A percentile compares a stretch with the other conserved stretches of the same genome.
phyloP scores from a whole-genome alignment of 2,797 vertebrate genomes.

The Labroides dimidiatus region DNA sequence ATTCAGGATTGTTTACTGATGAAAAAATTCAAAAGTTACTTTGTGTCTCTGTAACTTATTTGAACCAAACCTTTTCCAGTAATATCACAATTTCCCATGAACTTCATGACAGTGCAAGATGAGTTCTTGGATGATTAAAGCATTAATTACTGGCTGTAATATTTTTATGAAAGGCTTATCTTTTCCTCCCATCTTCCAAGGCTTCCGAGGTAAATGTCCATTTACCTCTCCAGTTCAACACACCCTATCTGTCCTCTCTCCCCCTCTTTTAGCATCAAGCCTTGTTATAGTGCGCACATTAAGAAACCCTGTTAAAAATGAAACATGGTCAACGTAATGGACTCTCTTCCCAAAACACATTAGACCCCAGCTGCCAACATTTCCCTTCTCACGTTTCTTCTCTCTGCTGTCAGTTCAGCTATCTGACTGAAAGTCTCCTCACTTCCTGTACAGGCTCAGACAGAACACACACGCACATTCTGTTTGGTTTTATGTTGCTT shows the following conservation, averaged over 20 bases:
- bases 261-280: constrained; percentile 1
- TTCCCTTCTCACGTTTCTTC: constrained; percentile 19
- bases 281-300: constrained; percentile 4
- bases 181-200: constrained; percentile 18
- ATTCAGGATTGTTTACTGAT: constrained; percentile 12
- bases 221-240: constrained; percentile 20
- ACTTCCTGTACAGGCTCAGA: not conserved
- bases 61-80: not conserved
- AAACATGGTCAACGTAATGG: constrained; percentile 21
- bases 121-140: constrained; percentile 47
- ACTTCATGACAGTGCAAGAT: constrained; percentile 28
- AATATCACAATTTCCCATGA: constrained; percentile 16
- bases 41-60: not conserved
- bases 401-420: constrained; percentile 18
- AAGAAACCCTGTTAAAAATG: constrained; percentile 29
- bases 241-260: constrained; percentile 2
- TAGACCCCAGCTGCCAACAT: constrained; percentile 14
- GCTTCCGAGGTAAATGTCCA: too few species aligned
- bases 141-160: constrained; percentile 12
- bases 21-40: not conserved
- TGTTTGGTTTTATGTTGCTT: constrained; percentile 64
- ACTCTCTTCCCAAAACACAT: constrained; percentile 16
- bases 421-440: constrained; percentile 3
- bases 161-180: constrained; percentile 44
- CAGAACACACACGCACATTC: constrained; percentile 23